These are phyloP conservation scores for Zaprionus inermis DNA, from an alignment of 1,140 invertebrate genomes.

Conservation along the genomic window DNA sequence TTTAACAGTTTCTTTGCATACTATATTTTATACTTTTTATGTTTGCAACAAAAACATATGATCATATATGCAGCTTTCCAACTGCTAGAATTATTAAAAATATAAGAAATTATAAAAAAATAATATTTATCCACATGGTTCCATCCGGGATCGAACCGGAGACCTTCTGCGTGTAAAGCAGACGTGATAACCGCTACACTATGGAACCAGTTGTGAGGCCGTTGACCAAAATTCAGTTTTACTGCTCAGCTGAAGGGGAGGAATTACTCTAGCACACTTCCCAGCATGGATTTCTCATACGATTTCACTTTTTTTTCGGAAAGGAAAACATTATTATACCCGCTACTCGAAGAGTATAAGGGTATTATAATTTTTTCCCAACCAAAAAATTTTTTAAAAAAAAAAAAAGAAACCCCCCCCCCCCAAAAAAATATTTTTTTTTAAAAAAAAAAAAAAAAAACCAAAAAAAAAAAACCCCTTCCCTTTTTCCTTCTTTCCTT, in stretches of 20 bases:
- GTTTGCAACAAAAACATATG: too few relatives aligned
- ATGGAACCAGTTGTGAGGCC: slow-evolving; percentile 38
- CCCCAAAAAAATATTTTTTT: too few relatives aligned
- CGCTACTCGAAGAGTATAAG: too few relatives aligned
- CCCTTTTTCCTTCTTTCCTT: too few relatives aligned
- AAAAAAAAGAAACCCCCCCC: too few relatives aligned
- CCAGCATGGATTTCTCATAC: not conserved
- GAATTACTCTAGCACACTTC: slow-evolving; percentile 29
- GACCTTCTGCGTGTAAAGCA: slow-evolving; percentile 88
- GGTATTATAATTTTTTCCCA: too few relatives aligned
- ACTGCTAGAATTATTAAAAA: not conserved
- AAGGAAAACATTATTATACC: slow-evolving; percentile 8
- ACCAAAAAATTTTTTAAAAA: too few relatives aligned
- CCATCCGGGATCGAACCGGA: slow-evolving; percentile 88
- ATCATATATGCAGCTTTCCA: too few relatives aligned
- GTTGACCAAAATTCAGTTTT: slow-evolving; percentile 57
- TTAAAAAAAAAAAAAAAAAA: too few relatives aligned
- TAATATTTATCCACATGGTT: slow-evolving; percentile 78
- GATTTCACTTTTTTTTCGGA: not conserved
- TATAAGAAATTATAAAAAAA: not conserved
- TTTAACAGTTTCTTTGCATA: too few relatives aligned
- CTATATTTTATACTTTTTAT: too few relatives aligned
- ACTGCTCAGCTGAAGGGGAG: not conserved
- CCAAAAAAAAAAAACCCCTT: too few relatives aligned
- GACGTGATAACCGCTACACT: slow-evolving; percentile 88